Base-by-base conservation (phyloP, 2,113 vertebrate genomes). In the Halichoeres trimaculatus region DNA sequence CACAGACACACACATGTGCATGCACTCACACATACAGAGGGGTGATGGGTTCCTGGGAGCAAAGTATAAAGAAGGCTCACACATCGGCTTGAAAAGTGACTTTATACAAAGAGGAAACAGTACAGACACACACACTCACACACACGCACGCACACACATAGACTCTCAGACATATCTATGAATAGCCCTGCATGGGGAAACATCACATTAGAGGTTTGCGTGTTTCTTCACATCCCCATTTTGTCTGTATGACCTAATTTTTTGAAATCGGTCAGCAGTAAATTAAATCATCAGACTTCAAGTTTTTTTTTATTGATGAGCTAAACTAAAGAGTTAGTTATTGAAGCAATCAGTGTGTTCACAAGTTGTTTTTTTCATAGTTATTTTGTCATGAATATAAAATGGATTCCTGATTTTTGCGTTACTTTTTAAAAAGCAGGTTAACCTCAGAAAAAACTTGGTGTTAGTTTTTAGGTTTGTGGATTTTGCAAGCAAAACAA, bases 21-120 rank as follows among this genome's bases (percentile, higher is more conserved):
- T 41, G 54, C 10, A 66, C 64, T 36, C 12, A 57, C 20, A 60
- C 20, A 35, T 53, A 40, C 17, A n/a, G 16, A 16, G 38, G 24
- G 58, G 54, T 1, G 23, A 72, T 74, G 59, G 48, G 69, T 82
- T 76, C 76, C 78, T 75, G 76, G 71, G 85, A 85, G 41, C 51
- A n/a, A 55, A 66, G 72, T 43, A 57, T 81, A 79, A 64, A 79
- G 82, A 87, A 81, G 41, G 77, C 59, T 78, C 86, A 62, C 76
- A 87, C 78, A 81, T 87, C 53, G 79, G 17, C 61, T 55, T 89
- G 81, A 86, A 81, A 78, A 68, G 68, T 72, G 52, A 56, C 85
- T 81, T 80, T 82, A 71, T 70, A 80, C 81, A 78, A 74, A 80
- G 30, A 50, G 35, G 59, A 81, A 59, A 51, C 41, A 57, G 34